Percentiles rank a stretch among this genome's conserved stretches.
Conservation (phyloP, 2,113 vertebrate genomes). For the Ranitomeya imitator region DNA sequence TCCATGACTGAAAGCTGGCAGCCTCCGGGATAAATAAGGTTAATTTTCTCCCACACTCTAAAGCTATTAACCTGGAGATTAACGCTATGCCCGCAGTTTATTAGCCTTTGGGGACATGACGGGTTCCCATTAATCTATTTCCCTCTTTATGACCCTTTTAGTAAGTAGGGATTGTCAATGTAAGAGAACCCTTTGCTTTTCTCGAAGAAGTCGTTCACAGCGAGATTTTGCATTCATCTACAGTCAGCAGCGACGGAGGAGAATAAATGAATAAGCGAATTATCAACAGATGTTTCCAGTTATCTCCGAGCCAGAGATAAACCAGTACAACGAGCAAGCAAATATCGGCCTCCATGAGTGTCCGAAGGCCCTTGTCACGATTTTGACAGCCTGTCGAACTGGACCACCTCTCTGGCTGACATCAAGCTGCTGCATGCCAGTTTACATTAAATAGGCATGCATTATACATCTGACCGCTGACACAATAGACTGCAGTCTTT, state of each 20-base stretch:
- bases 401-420: constrained; percentile 33
- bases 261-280: neutral
- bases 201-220: too few species aligned
- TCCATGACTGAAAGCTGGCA: too few species aligned
- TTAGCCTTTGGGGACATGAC: too few species aligned
- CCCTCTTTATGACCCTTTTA: too few species aligned
- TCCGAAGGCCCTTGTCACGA: constrained; percentile 36
- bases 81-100: too few species aligned
- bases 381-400: constrained; percentile 42
- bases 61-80: too few species aligned
- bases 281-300: constrained; percentile 16
- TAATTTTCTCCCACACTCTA: too few species aligned
- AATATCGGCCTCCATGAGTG: neutral
- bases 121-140: too few species aligned
- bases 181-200: too few species aligned
- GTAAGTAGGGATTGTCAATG: too few species aligned
- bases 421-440: constrained; percentile 54
- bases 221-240: too few species aligned
- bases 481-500: constrained; percentile 35
- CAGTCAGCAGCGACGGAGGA: neutral
- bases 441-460: constrained; percentile 48
- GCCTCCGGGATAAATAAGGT: too few species aligned
- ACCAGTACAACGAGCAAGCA: constrained; percentile 7
- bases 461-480: constrained; percentile 18
- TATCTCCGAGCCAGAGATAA: neutral